Evolutionary conservation across 2,888 invertebrate genomes (phyloP).

Genomic region (Rhingia rostrata): DNA sequence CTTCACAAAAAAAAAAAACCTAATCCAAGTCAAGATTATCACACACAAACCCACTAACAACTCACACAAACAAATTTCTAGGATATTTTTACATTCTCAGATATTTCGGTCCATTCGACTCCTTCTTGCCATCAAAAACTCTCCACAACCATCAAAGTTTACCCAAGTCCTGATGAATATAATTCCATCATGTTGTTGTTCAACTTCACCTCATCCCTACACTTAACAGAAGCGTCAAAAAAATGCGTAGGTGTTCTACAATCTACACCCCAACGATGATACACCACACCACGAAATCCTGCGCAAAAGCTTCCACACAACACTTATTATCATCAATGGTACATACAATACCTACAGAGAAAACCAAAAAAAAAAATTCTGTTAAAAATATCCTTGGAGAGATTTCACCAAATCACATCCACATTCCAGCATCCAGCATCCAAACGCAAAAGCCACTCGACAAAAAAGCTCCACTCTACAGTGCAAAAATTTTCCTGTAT

Average conservation of each 20-base stretch:
- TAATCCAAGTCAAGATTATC: constrained; percentile 3
- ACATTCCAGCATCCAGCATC: constrained; percentile 34
- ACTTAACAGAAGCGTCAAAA: constrained; percentile 25
- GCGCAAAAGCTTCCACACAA: constrained; percentile 47
- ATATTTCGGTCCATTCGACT: constrained; percentile 40
- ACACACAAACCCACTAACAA: background rate
- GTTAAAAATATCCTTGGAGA: constrained; percentile 45
- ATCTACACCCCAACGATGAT: constrained; percentile 10
- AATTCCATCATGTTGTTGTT: background rate
- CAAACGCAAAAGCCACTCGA: constrained; percentile 4
- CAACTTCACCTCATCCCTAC: background rate
- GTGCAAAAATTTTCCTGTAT: constrained; percentile 58
- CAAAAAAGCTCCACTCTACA: constrained; percentile 36
- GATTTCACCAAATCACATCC: constrained; percentile 33
- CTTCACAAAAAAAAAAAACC: background rate
- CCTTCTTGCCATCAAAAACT: constrained; percentile 21
- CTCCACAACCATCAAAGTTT: constrained; percentile 15
- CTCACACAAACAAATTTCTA: constrained; percentile 1
- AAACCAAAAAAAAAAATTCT: constrained; percentile 8
- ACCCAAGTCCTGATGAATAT: constrained; percentile 51
- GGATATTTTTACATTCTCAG: constrained; percentile 53
- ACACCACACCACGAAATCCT: constrained; percentile 41
- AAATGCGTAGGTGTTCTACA: constrained; percentile 61
- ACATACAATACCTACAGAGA: background rate
- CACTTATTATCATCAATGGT: constrained; percentile 63